Base-by-base conservation (phyloP, 2,888 invertebrate genomes). In the Drosophila borealis region DNA sequence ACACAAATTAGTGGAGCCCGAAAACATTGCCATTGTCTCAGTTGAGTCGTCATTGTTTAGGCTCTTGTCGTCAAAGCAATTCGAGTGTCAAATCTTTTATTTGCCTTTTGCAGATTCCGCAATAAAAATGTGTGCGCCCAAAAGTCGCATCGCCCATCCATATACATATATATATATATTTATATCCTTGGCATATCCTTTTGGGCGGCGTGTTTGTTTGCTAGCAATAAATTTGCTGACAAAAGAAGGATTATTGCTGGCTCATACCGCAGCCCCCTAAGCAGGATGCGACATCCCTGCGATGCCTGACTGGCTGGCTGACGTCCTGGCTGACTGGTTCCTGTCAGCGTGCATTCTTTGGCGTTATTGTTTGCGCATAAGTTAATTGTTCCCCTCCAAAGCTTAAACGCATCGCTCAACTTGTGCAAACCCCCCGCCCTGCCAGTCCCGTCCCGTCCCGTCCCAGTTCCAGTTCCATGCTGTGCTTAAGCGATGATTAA, bases 21-120 rank as follows among this genome's bases (percentile, higher is more conserved):
- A 54, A 50, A 39, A 29, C 41, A 41, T 49, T 34, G 60, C 29
- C 54, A 78, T 80, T 80, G 78, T 78, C 56, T 62, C 29, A 25
- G 37, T 33, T 41, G 45, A 21, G n/a, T 45, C 29, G 42, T 17
- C 29, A 50, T 53, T 53, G 74, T 67, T 53, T 46, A 14, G 13
- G 17, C 0, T 2, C 17, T 29, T 13, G 10, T 41, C 5, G 70
- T 61, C 68, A 81, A 81, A 88, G 90, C 91, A 91, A 91, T 91
- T 91, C 91, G 89, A 91, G 91, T 91, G 92, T 91, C 91, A 91
- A 91, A 88, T 89, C 90, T 90, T 78, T 90, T 91, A 90, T 91
- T 91, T 91, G 90, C 90, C 90, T 91, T 91, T 91, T 91, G 84
- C 90, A 89, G 90, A 91, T 91, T 89, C 90, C 77, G 87, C 91